Evolutionary conservation across 2,888 invertebrate genomes (phyloP).

Genomic region (Liodrosophila aerea): DNA sequence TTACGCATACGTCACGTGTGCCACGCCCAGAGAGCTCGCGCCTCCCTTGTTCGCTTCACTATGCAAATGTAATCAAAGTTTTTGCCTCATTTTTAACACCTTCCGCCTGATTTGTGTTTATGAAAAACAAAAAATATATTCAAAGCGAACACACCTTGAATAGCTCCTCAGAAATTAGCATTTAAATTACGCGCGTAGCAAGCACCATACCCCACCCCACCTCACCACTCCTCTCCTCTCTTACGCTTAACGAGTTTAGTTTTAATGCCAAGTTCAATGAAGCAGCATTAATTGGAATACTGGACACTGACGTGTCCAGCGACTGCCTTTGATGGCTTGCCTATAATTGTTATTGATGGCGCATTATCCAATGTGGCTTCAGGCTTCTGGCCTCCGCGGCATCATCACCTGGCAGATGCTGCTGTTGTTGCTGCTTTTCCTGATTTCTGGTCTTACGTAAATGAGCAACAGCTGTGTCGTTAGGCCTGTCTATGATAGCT

Average conservation of each 20-base stretch:
- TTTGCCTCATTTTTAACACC: slow-evolving; percentile 33
- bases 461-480: slow-evolving; percentile 16
- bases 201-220: too few relatives aligned
- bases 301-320: slow-evolving; percentile 49
- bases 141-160: slow-evolving; percentile 45
- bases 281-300: slow-evolving; percentile 71
- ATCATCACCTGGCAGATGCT: slow-evolving; percentile 4
- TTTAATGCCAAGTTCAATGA: slow-evolving; percentile 57
- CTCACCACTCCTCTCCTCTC: too few relatives aligned
- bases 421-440: neutral
- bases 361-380: slow-evolving; percentile 55
- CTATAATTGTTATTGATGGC: slow-evolving; percentile 71
- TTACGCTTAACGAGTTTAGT: slow-evolving; percentile 24
- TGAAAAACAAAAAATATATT: slow-evolving; percentile 57
- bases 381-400: too few relatives aligned
- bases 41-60: slow-evolving; percentile 54
- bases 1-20: slow-evolving; percentile 47
- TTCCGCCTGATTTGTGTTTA: slow-evolving; percentile 71
- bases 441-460: slow-evolving; percentile 36
- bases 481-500: slow-evolving; percentile 31
- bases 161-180: slow-evolving; percentile 62
- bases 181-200: slow-evolving; percentile 63
- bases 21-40: neutral
- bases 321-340: slow-evolving; percentile 56
- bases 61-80: slow-evolving; percentile 76